Evolutionary conservation across 2,113 vertebrate species (phyloP).

Genomic region (Diphyllodes magnificus): DNA sequence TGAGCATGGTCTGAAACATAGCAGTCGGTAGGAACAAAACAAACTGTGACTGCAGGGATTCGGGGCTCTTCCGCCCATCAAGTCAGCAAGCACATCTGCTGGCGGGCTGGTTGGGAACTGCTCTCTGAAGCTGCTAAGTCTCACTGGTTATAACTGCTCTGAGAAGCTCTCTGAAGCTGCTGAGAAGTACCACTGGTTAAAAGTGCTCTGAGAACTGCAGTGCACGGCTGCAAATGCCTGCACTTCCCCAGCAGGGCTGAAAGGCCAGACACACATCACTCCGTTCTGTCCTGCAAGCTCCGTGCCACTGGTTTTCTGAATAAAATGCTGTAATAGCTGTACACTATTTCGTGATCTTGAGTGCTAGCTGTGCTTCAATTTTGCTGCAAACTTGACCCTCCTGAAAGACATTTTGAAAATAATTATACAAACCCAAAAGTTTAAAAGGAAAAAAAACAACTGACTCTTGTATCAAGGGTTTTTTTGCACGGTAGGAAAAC

Average conservation of each 20-base stretch:
- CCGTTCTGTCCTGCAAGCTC: fast-evolving
- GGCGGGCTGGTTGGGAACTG: neutral
- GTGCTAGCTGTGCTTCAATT: neutral
- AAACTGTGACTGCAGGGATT: neutral
- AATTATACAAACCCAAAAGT: neutral
- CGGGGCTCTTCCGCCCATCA: neutral
- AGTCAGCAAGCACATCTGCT: neutral
- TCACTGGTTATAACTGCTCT: neutral
- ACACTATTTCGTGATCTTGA: neutral
- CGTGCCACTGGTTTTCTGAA: neutral
- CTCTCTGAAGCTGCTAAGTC: neutral
- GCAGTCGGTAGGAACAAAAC: neutral
- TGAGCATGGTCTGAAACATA: neutral
- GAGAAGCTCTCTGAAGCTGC: neutral
- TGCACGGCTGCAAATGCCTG: fast-evolving
- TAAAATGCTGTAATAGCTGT: neutral
- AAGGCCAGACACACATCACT: fast-evolving
- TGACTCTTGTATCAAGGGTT: neutral
- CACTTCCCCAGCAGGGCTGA: neutral
- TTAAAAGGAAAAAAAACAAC: neutral
- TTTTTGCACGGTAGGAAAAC: neutral
- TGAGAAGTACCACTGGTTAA: neutral
- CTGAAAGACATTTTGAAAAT: neutral
- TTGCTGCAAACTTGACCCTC: neutral
- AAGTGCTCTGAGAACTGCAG: neutral